phyloP scores from a whole-genome alignment of 2,797 vertebrate genomes.

The Synaphobranchus kaupii region DNA sequence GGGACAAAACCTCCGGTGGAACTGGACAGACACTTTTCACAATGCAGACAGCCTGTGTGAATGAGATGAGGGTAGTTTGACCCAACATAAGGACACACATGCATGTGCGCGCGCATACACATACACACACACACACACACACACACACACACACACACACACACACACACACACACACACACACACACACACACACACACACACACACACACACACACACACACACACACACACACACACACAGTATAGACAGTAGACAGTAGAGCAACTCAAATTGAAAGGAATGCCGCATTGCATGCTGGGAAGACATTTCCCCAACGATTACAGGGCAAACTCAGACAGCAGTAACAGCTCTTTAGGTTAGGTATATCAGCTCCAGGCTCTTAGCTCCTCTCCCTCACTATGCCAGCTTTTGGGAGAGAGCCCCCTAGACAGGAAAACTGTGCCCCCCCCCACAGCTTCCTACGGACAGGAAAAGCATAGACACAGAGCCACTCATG shows the following conservation, averaged over 20 bases:
- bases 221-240: constrained; percentile 17
- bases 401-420: not conserved
- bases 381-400: constrained; percentile 2
- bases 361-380: not conserved
- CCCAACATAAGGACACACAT: not conserved
- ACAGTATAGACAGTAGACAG: constrained; percentile 23
- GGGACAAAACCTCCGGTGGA: not conserved
- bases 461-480: constrained; percentile 43
- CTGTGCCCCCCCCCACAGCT: constrained; percentile 28
- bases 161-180: constrained; percentile 14
- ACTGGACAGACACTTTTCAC: not conserved
- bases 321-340: constrained; percentile 60
- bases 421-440: not conserved
- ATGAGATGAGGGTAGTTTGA: not conserved
- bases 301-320: constrained; percentile 21
- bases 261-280: constrained; percentile 42
- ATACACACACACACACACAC: constrained; percentile 8
- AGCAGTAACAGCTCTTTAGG: constrained; percentile 59
- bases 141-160: constrained; percentile 12
- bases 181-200: constrained; percentile 13
- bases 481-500: not conserved
- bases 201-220: constrained; percentile 5
- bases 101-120: not conserved
- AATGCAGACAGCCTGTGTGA: not conserved
- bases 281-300: constrained; percentile 58